Evolutionary conservation across 2,113 vertebrate species (phyloP).

Genomic region (Kryptolebias marmoratus): DNA sequence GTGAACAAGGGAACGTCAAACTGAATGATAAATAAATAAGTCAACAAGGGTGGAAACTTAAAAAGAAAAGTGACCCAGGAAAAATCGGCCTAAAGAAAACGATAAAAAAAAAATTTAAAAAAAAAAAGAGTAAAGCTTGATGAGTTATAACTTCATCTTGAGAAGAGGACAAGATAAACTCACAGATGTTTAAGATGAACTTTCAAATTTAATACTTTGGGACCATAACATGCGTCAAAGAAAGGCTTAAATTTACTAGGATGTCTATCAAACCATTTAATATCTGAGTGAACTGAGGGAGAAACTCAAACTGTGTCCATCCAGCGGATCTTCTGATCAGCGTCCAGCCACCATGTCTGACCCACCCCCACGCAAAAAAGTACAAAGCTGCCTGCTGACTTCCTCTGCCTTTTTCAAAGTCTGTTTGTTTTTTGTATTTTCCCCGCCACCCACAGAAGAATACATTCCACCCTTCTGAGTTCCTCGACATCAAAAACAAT

Average conservation of each 20-base stretch:
- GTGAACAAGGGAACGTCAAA: conserved; percentile 37
- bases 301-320: conserved; percentile 51
- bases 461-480: conserved; percentile 2
- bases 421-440: background rate
- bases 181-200: background rate
- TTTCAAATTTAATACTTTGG: background rate
- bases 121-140: conserved; percentile 1
- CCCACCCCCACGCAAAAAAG: conserved; percentile 12
- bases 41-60: background rate
- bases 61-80: conserved; percentile 24
- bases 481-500: conserved; percentile 15
- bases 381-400: conserved; percentile 25
- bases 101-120: conserved; percentile 6
- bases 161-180: conserved; percentile 13
- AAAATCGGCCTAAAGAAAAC: conserved; percentile 16
- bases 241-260: too few species aligned
- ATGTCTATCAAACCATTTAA: conserved; percentile 10
- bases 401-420: background rate
- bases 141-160: conserved; percentile 8
- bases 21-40: conserved; percentile 16
- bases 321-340: conserved; percentile 37
- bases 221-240: background rate
- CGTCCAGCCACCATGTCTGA: conserved; percentile 26
- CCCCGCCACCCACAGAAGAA: conserved; percentile 7
- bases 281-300: conserved; percentile 7